Percentiles rank a stretch among this genome's conserved stretches.
Evolutionary conservation across 2,888 invertebrate species (phyloP).

Genomic region (Eupithecia insigniata): DNA sequence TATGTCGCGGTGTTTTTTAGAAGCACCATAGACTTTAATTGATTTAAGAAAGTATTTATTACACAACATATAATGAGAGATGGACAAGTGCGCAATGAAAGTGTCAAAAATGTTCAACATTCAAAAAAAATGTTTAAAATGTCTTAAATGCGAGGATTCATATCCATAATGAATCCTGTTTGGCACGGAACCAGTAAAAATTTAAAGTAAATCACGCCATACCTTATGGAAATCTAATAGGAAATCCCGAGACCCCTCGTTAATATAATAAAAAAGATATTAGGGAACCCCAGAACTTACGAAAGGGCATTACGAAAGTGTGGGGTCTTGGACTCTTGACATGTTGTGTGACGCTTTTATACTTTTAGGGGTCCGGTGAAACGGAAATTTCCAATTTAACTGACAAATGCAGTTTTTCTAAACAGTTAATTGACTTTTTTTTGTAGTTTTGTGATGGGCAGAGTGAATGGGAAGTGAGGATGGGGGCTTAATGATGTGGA

Average conservation of each 20-base stretch:
- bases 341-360: constrained; percentile 43
- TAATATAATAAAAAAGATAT: neutral
- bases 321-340: neutral
- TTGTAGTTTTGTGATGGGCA: constrained; percentile 39
- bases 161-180: neutral
- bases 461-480: neutral
- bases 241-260: neutral
- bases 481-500: constrained; percentile 3
- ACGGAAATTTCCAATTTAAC: constrained; percentile 55
- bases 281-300: neutral
- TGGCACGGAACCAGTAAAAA: neutral
- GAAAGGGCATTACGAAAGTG: neutral
- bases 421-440: constrained; percentile 64
- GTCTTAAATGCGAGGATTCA: no score
- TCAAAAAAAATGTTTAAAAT: neutral
- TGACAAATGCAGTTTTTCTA: constrained; percentile 62
- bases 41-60: no score
- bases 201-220: neutral
- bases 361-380: constrained; percentile 42
- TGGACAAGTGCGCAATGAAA: no score
- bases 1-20: no score
- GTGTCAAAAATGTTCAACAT: neutral
- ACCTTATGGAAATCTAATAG: constrained; percentile 5
- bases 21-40: no score
- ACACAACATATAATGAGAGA: no score